Conservation (phyloP, 1,140 invertebrate species). For the Drosophila malerkotliana region DNA sequence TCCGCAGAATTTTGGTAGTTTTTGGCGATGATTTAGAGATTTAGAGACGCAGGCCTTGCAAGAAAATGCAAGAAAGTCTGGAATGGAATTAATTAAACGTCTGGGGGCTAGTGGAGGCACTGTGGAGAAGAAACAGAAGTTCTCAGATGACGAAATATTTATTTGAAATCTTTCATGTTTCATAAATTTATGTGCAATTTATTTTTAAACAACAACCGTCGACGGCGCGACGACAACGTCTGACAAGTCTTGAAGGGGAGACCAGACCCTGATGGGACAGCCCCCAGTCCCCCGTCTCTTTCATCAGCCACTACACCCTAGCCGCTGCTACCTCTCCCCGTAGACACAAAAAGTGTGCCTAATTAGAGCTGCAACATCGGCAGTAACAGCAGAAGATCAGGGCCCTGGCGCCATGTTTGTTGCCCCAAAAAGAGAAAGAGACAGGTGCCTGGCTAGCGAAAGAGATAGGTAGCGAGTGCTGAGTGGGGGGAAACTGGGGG, state of each 20-base stretch:
- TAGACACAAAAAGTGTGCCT: conserved; percentile 67
- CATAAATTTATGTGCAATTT: conserved; percentile 81
- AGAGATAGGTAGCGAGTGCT: not conserved
- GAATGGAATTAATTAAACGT: not conserved
- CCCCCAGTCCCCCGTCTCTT: conserved; percentile 1
- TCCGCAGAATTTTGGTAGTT: conserved; percentile 9
- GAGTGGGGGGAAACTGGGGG: not conserved
- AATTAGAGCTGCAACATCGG: conserved; percentile 72
- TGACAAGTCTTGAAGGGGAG: conserved; percentile 52
- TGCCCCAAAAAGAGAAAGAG: conserved; percentile 36
- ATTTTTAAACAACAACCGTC: conserved; percentile 72
- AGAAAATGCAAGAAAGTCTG: not conserved
- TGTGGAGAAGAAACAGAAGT: not conserved
- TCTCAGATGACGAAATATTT: conserved; percentile 74
- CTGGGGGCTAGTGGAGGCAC: not conserved
- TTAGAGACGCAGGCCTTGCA: too few relatives aligned
- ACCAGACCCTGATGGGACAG: conserved; percentile 31
- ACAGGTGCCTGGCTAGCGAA: not conserved
- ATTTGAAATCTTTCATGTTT: conserved; percentile 83
- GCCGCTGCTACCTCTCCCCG: not conserved
- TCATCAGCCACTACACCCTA: not conserved
- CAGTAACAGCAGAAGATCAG: conserved; percentile 38
- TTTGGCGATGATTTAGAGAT: not conserved
- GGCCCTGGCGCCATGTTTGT: conserved; percentile 65
- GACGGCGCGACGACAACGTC: conserved; percentile 58